Conservation (phyloP, 1,140 invertebrate species). For the Papilio polytes region DNA sequence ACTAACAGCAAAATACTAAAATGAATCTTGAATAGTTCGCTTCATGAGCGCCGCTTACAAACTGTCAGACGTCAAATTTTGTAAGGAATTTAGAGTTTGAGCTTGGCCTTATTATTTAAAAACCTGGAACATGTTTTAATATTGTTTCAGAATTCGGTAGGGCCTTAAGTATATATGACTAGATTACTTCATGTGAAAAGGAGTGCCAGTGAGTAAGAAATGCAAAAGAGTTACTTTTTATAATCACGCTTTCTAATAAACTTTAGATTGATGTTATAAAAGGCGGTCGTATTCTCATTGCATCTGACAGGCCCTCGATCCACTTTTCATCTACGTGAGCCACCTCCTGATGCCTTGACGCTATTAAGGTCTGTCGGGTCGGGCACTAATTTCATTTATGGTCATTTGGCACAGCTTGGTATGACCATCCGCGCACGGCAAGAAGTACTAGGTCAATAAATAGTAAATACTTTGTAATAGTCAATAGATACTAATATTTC, state of each 20-base stretch:
- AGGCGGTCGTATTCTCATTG: conserved; percentile 14
- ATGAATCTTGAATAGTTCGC: too few species aligned
- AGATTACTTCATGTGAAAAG: neutral
- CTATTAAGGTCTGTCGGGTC: conserved; percentile 32
- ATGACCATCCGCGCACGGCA: conserved; percentile 2
- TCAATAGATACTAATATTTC: neutral
- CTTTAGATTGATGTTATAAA: neutral
- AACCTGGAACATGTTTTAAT: too few species aligned
- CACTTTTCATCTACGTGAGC: conserved; percentile 31
- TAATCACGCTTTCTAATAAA: neutral
- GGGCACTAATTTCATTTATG: conserved; percentile 34
- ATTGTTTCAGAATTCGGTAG: neutral
- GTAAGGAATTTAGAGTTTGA: too few species aligned
- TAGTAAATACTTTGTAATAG: conserved; percentile 12
- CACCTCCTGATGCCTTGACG: conserved; percentile 35
- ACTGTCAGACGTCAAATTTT: too few species aligned
- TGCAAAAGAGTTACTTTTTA: neutral
- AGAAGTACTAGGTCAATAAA: conserved; percentile 25
- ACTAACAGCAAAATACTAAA: too few species aligned
- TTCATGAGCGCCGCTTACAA: too few species aligned
- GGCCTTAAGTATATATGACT: neutral
- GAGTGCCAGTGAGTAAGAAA: neutral
- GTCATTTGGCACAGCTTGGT: conserved; percentile 33
- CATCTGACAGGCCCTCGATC: conserved; percentile 22
- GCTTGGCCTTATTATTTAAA: too few species aligned